Conservation (phyloP, 2,797 vertebrate genomes). For the Philypnodon macrostomus region DNA sequence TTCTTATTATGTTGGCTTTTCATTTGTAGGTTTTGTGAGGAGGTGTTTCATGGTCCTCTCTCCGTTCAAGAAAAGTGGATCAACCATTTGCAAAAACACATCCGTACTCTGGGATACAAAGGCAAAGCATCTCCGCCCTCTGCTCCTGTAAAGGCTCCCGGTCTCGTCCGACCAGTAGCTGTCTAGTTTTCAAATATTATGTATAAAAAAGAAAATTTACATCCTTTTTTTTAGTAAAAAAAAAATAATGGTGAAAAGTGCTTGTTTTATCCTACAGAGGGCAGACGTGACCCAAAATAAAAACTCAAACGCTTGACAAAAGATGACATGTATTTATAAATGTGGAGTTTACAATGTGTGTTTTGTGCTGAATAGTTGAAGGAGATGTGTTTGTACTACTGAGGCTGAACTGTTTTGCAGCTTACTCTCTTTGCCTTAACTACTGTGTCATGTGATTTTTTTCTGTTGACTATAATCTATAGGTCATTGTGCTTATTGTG, state of each 20-base stretch:
- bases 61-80: constrained; percentile 95
- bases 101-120: constrained; percentile 89
- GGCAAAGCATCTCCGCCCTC: constrained; percentile 75
- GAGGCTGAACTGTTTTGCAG: too few relatives aligned
- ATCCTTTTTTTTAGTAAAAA: neutral
- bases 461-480: too few relatives aligned
- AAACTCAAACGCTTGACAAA: neutral
- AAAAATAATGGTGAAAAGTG: constrained; percentile 6
- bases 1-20: constrained; percentile 9
- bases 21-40: constrained; percentile 87
- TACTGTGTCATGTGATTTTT: too few relatives aligned
- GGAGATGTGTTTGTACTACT: neutral
- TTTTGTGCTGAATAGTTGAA: neutral
- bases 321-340: too few relatives aligned
- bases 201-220: neutral
- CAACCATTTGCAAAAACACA: constrained; percentile 90
- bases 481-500: too few relatives aligned
- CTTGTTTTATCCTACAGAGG: constrained; percentile 33
- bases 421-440: too few relatives aligned
- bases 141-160: constrained; percentile 45
- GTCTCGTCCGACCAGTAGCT: constrained; percentile 55
- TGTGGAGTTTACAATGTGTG: too few relatives aligned
- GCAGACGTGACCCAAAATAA: constrained; percentile 26
- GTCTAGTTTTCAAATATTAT: constrained; percentile 32
- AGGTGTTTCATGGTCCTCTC: constrained; percentile 90